Evolutionary conservation across 2,797 vertebrate species (phyloP).

Genomic region (Cetoscarus ocellatus): DNA sequence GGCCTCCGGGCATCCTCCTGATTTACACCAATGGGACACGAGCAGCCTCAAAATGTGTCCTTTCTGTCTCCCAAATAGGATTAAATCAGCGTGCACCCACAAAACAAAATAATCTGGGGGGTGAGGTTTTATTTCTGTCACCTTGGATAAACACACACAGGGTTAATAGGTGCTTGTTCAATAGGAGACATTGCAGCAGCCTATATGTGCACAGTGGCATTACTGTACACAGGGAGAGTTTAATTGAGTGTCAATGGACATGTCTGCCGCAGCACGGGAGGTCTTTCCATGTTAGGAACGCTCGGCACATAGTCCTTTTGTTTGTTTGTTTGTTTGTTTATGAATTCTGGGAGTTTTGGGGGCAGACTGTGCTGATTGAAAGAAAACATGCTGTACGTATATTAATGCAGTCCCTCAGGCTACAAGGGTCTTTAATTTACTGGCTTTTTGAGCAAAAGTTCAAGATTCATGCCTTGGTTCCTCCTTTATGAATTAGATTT

Average conservation of each 20-base stretch:
- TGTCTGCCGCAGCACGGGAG: conserved; percentile 51
- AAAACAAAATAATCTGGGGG: conserved; percentile 76
- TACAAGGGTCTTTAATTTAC: not conserved
- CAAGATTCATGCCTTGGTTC: conserved; percentile 4
- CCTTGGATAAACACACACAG: conserved; percentile 79
- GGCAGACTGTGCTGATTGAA: conserved; percentile 65
- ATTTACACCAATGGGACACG: conserved; percentile 52
- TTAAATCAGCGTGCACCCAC: conserved; percentile 72
- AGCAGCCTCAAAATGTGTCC: conserved; percentile 65
- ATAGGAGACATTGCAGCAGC: conserved; percentile 70
- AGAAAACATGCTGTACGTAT: conserved; percentile 60
- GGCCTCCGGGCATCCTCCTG: conserved; percentile 60
- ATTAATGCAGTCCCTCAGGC: conserved; percentile 32
- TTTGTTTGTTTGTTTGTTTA: conserved; percentile 73
- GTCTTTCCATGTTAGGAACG: conserved; percentile 65
- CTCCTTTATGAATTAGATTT: too few species aligned
- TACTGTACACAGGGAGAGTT: conserved; percentile 65
- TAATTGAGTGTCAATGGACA: conserved; percentile 75
- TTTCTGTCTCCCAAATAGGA: conserved; percentile 70
- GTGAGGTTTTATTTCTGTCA: conserved; percentile 70
- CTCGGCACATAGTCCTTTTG: conserved; percentile 70
- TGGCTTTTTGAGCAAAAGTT: conserved; percentile 21
- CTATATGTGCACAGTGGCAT: conserved; percentile 60
- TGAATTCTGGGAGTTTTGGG: conserved; percentile 52
- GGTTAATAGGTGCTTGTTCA: conserved; percentile 80